These are phyloP conservation scores for Syngnathus rostellatus DNA, from an alignment of 2,797 vertebrate genomes.

Conservation along the genomic window DNA sequence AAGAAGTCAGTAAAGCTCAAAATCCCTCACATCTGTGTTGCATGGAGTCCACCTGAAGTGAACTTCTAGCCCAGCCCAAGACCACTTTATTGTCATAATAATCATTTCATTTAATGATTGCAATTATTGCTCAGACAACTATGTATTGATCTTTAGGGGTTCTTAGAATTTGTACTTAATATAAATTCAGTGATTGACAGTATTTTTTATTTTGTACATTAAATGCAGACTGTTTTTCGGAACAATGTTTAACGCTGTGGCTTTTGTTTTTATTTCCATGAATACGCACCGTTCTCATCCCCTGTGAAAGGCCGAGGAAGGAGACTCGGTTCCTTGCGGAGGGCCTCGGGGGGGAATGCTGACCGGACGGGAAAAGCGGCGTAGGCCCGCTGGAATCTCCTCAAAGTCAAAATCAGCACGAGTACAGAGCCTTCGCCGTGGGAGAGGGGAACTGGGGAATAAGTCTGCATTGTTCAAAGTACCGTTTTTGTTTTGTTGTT, in stretches of 20 bases:
- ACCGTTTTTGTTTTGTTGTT: constrained; percentile 27
- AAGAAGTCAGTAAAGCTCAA: neutral
- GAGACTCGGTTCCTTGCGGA: constrained; percentile 54
- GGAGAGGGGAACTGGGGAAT: constrained; percentile 47
- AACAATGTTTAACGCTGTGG: constrained; percentile 21
- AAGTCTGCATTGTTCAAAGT: constrained; percentile 50
- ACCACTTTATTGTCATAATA: too few species aligned
- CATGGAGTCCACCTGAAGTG: neutral
- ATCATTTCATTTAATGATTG: too few species aligned
- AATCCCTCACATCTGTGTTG: neutral
- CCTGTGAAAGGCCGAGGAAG: constrained; percentile 49
- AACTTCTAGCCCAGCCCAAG: neutral
- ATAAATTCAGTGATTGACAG: too few species aligned
- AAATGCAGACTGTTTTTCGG: neutral
- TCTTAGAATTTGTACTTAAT: too few species aligned
- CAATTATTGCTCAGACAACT: too few species aligned
- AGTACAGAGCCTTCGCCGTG: constrained; percentile 38
- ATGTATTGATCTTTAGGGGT: too few species aligned
- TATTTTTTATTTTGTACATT: neutral
- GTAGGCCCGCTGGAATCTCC: constrained; percentile 63
- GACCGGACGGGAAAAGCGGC: constrained; percentile 50
- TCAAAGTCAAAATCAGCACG: constrained; percentile 49
- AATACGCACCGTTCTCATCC: constrained; percentile 29
- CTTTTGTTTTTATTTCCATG: constrained; percentile 48
- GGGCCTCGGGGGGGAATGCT: constrained; percentile 48